phyloP scores from a whole-genome alignment of 2,888 invertebrate species.

The Caenorhabditis doughertyi region DNA sequence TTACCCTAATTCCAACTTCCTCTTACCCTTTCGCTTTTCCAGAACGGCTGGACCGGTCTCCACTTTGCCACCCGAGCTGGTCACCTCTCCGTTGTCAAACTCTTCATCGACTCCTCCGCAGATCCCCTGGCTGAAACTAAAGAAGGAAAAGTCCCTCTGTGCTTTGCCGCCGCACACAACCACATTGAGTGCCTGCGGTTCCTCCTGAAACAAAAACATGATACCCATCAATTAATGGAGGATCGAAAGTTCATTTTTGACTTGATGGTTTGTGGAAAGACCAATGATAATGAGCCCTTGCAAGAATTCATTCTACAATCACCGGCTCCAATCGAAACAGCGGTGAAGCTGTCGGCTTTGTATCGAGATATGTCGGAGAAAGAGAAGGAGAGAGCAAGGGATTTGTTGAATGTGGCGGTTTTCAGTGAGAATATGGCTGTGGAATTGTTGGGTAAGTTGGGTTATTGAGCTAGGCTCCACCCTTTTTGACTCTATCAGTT shows the following conservation, averaged over 20 bases:
- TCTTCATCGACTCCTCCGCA: slow-evolving; percentile 95
- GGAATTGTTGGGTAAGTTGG: slow-evolving; percentile 88
- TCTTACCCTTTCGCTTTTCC: no score
- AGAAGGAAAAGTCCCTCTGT: slow-evolving; percentile 93
- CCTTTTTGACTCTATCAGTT: not conserved
- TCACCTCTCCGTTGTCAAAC: slow-evolving; percentile 94
- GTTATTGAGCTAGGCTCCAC: no score
- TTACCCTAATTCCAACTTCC: no score
- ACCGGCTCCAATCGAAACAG: slow-evolving; percentile 98
- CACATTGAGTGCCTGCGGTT: slow-evolving; percentile 97
- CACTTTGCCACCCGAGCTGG: slow-evolving; percentile 97
- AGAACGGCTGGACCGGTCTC: slow-evolving; percentile 95
- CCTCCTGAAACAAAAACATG: slow-evolving; percentile 96
- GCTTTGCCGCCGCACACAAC: slow-evolving; percentile 97
- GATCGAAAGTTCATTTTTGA: slow-evolving; percentile 96
- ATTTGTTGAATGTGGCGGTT: slow-evolving; percentile 94
- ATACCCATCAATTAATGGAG: slow-evolving; percentile 97
- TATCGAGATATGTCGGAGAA: slow-evolving; percentile 86
- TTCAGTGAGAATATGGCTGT: slow-evolving; percentile 99
- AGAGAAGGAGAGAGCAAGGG: slow-evolving; percentile 92
- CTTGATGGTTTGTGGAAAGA: slow-evolving; percentile 89
- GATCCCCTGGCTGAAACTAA: slow-evolving; percentile 92
- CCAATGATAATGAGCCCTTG: slow-evolving; percentile 94
- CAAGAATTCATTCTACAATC: slow-evolving; percentile 98
- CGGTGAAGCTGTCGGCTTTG: slow-evolving; percentile 93